Percentiles rank a stretch among this genome's conserved stretches.
Evolutionary conservation across 2,888 invertebrate species (phyloP).

Genomic region (Odontothrips loti): DNA sequence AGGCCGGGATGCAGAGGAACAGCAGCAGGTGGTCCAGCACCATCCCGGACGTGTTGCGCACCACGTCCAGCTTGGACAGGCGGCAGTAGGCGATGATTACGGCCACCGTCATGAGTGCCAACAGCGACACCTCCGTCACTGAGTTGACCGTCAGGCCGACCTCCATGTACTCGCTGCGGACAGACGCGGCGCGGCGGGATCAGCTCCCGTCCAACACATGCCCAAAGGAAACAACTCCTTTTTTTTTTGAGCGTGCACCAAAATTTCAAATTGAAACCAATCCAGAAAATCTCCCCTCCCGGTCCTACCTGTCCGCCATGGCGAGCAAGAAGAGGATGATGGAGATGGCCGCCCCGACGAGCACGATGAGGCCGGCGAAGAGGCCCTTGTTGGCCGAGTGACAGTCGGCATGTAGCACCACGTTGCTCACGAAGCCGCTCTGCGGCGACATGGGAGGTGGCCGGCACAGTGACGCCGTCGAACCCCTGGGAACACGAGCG

Average conservation of each 20-base stretch:
- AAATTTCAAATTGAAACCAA: too few species aligned
- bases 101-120: constrained; percentile 56
- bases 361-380: constrained; percentile 62
- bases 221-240: too few species aligned
- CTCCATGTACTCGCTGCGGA: constrained; percentile 49
- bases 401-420: constrained; percentile 67
- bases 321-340: constrained; percentile 59
- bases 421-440: constrained; percentile 46
- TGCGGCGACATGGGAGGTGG: constrained; percentile 35
- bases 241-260: too few species aligned
- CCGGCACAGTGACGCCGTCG: constrained; percentile 34
- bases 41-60: constrained; percentile 55
- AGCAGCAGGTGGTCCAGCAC: constrained; percentile 65
- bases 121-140: constrained; percentile 54
- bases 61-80: constrained; percentile 61
- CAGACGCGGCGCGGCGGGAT: not conserved
- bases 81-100: constrained; percentile 59
- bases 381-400: constrained; percentile 71
- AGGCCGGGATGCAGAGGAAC: constrained; percentile 67
- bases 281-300: too few species aligned
- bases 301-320: constrained; percentile 53
- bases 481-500: not conserved
- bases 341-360: constrained; percentile 55
- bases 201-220: too few species aligned
- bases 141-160: constrained; percentile 53